phyloP scores from a whole-genome alignment of 2,888 invertebrate species.

The Marronus borbonicus region DNA sequence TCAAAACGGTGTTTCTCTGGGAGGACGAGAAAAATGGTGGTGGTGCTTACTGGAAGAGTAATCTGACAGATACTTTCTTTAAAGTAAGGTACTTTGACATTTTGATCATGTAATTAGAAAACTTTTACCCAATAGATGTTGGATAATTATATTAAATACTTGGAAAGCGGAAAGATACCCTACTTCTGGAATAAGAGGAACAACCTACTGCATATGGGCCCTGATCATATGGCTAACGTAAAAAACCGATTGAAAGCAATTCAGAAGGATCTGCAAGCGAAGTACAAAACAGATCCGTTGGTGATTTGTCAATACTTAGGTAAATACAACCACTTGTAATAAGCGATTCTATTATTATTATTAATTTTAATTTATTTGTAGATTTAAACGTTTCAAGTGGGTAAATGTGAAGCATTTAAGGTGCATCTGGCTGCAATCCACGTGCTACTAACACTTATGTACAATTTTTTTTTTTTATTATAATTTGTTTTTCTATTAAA shows the following conservation, averaged over 20 bases:
- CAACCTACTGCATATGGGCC: constrained; percentile 68
- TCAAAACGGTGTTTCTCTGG: constrained; percentile 73
- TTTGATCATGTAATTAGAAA: too few species aligned
- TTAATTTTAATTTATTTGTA: too few species aligned
- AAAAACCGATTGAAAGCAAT: constrained; percentile 24
- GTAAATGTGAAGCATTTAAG: too few species aligned
- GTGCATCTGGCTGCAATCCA: too few species aligned
- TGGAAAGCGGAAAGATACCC: constrained; percentile 64
- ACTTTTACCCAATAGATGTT: constrained; percentile 66
- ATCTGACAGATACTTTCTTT: constrained; percentile 58
- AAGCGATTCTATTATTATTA: too few species aligned
- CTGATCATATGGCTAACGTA: constrained; percentile 22
- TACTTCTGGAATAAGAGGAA: constrained; percentile 72
- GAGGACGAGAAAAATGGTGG: constrained; percentile 61
- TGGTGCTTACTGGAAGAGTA: constrained; percentile 55
- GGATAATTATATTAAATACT: constrained; percentile 65
- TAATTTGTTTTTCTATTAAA: too few species aligned
- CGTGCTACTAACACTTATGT: too few species aligned
- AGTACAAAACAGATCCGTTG: constrained; percentile 27
- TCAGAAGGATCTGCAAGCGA: constrained; percentile 33
- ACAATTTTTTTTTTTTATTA: too few species aligned
- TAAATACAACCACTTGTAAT: not conserved
- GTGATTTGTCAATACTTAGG: constrained; percentile 46
- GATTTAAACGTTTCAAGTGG: too few species aligned
- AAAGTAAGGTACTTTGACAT: constrained; percentile 63